Conservation (phyloP, 2,797 vertebrate genomes). For the Tapera naevia region DNA sequence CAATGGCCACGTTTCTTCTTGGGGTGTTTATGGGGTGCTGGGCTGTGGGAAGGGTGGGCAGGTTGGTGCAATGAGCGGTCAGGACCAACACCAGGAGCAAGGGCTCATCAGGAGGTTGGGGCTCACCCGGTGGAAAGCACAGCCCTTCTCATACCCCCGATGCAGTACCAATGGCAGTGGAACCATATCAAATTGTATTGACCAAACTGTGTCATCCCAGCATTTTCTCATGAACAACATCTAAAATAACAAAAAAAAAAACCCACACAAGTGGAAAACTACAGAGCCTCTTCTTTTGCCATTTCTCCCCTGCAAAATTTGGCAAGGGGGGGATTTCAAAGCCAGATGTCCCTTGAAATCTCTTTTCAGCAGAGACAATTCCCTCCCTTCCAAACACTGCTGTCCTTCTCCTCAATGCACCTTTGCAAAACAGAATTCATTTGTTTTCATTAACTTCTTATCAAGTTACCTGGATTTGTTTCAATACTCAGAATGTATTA, state of each 20-base stretch:
- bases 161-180: fast-evolving
- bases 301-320: background rate
- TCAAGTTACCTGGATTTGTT: conserved; percentile 76
- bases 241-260: background rate
- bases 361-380: conserved; percentile 7
- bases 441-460: conserved; percentile 73
- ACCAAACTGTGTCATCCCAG: background rate
- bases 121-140: fast-evolving
- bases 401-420: conserved; percentile 12
- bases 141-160: too few species aligned
- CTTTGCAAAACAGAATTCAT: conserved; percentile 60
- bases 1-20: fast-evolving
- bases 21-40: fast-evolving
- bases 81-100: fast-evolving
- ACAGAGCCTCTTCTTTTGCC: background rate
- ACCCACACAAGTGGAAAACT: background rate
- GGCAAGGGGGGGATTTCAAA: background rate
- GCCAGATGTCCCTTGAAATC: background rate
- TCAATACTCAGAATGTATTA: conserved; percentile 61
- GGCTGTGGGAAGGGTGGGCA: background rate
- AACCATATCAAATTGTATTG: fast-evolving
- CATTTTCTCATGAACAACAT: background rate
- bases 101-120: background rate
- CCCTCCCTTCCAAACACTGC: background rate
- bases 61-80: background rate